These are phyloP conservation scores for Cataglyphis livida DNA, from an alignment of 2,888 invertebrate genomes.

Conservation along the genomic window DNA sequence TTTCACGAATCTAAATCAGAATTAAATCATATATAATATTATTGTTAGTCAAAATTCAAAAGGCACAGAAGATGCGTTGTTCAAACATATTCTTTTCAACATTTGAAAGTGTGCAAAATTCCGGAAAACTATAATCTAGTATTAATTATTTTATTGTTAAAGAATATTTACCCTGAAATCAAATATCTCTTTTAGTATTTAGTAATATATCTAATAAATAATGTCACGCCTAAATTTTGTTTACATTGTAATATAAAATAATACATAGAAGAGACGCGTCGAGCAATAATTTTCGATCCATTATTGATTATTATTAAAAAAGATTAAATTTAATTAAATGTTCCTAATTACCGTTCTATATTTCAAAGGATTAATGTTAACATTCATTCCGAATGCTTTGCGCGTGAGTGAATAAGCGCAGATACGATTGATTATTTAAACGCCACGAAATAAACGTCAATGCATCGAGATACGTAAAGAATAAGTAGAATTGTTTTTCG, in stretches of 20 bases:
- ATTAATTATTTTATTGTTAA: background rate
- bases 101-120: background rate
- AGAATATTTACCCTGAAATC: background rate
- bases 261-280: background rate
- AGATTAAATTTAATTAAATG: slow-evolving; percentile 30
- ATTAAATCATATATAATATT: background rate
- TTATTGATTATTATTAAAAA: slow-evolving; percentile 20
- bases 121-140: background rate
- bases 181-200: background rate
- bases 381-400: background rate
- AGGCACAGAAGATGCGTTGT: background rate
- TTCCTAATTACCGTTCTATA: slow-evolving; percentile 14
- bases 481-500: background rate
- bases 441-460: background rate
- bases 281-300: background rate
- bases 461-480: background rate
- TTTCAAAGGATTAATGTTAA: slow-evolving; percentile 21
- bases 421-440: slow-evolving; percentile 34
- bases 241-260: background rate
- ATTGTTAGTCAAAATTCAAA: background rate
- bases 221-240: background rate
- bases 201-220: background rate
- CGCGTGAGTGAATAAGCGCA: background rate
- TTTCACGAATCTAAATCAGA: background rate
- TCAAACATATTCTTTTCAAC: background rate